Evolutionary conservation across 2,113 vertebrate genomes (phyloP), one percentile per base, ranked within the genome.

Genomic region (Upupa epops): DNA sequence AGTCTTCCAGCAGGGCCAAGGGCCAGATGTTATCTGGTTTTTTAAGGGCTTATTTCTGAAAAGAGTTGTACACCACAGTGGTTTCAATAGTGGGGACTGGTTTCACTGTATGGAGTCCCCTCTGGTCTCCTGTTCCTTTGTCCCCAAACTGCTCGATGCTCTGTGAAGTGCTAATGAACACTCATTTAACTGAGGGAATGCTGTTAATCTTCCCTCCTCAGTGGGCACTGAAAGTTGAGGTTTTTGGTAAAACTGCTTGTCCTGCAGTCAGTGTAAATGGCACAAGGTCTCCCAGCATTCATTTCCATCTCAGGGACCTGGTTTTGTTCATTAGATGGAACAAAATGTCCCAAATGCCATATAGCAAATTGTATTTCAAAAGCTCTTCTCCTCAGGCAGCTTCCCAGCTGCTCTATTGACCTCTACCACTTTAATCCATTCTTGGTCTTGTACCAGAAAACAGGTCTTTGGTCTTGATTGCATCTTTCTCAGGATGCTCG

Each of bases 191-290:
- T 21, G 11, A 73, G 58, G 45, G 73, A 32, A 28, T 58, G 22
- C 48, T 59, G 49, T 34, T 63, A 34, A 20, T 63, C 34, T 80
- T 18, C 32, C 16, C 7, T 54, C 28, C 5, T 24, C 73, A 54
- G 9, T 0, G 1, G 32, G n/a, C 63, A 63, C 37, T 26, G 34
- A 54, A 77, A 7, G 66, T 7, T 17, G n/a, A 6, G 5, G 4
- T 13, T 24, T 76, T 77, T 36, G 6, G 10, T 63, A 28, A 54
- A 45, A 51, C 13, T n/a, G 4, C 20, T n/a, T 72, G 45, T 88
- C 21, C 37, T 60, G 3, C 40, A 31, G 29, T 22, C 46, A 63
- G 1, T 40, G 34, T 6, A 60, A 60, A 56, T 28, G 25, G 29
- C 26, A 42, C 22, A 34, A 56, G 1, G 17, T 66, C 26, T 83